These are phyloP conservation scores for Characodon lateralis DNA, from an alignment of 2,797 vertebrate genomes.

Conservation along the genomic window DNA sequence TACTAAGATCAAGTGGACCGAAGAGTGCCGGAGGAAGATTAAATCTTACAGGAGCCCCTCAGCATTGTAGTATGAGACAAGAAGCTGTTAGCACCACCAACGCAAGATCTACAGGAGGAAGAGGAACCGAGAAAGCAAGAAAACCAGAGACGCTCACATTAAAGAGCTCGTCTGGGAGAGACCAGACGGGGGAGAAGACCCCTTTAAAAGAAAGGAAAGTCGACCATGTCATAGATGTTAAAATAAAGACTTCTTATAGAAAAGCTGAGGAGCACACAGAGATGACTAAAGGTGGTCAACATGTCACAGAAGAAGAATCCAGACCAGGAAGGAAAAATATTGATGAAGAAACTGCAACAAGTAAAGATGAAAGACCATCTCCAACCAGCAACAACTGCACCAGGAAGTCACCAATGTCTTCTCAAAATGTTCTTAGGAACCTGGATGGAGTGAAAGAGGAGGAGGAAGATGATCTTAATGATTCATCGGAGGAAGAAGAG, in stretches of 20 bases:
- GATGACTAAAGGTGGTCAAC: no score
- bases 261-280: no score
- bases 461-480: background rate
- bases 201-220: background rate
- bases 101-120: constrained; percentile 17
- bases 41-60: background rate
- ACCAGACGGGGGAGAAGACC: no score
- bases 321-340: constrained; percentile 35
- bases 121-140: no score
- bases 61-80: background rate
- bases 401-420: background rate
- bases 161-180: no score
- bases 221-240: no score
- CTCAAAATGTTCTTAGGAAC: background rate
- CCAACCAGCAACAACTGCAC: background rate
- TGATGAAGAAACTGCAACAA: constrained; percentile 13
- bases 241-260: no score
- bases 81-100: background rate
- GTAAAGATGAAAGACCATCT: background rate
- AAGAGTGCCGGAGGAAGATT: no score
- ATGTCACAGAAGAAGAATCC: constrained; percentile 6
- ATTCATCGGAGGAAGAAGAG: background rate
- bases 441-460: background rate
- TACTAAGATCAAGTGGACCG: no score
- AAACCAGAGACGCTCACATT: no score